phyloP scores from a whole-genome alignment of 2,113 vertebrate species.

The Todiramphus saurophagus region DNA sequence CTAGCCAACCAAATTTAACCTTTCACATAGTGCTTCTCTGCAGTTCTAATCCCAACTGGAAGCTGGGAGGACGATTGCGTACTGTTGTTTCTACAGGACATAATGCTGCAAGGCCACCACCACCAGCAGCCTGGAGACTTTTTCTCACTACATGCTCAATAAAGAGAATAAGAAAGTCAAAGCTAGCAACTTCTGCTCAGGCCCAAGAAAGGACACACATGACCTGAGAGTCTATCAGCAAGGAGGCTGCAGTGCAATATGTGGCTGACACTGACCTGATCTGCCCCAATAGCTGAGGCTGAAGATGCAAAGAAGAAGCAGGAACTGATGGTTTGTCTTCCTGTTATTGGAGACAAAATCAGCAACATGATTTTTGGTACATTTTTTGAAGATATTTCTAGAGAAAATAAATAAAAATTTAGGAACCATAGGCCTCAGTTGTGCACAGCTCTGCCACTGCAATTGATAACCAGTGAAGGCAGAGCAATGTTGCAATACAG shows the following conservation, averaged over 20 bases:
- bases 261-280: background rate
- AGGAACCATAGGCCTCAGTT: background rate
- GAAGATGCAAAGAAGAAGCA: background rate
- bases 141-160: accelerated
- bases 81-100: background rate
- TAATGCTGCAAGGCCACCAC: background rate
- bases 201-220: accelerated
- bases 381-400: background rate
- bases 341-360: background rate
- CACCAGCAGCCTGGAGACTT: background rate
- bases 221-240: background rate
- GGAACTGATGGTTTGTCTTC: background rate
- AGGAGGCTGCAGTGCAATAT: background rate
- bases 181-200: background rate
- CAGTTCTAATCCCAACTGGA: background rate
- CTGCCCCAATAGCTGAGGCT: background rate
- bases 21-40: accelerated
- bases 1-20: background rate
- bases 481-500: background rate
- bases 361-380: background rate
- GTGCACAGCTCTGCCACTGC: background rate
- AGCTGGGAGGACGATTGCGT: accelerated
- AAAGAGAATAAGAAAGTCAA: background rate
- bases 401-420: too few relatives aligned
- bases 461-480: too few relatives aligned